These are phyloP conservation scores for Sinelater perroti DNA, from an alignment of 2,888 invertebrate species.

Conservation along the genomic window DNA sequence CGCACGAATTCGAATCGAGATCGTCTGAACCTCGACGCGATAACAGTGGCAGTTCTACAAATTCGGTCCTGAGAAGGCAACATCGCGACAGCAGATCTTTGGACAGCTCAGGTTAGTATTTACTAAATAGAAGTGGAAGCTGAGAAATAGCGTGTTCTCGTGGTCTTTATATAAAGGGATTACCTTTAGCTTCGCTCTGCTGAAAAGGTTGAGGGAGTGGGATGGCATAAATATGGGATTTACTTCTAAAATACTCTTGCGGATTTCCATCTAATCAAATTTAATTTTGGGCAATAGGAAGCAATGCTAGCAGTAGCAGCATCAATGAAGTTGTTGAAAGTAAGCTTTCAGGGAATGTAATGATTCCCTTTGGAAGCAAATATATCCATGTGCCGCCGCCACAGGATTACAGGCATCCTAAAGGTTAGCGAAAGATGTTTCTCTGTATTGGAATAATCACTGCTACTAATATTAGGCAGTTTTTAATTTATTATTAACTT, in stretches of 20 bases:
- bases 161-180: no score
- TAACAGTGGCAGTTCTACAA: slow-evolving; percentile 48
- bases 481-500: slow-evolving; percentile 18
- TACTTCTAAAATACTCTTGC: no score
- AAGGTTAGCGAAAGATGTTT: slow-evolving; percentile 44
- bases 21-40: slow-evolving; percentile 56
- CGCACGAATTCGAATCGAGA: slow-evolving; percentile 76
- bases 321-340: slow-evolving; percentile 56
- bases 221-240: no score
- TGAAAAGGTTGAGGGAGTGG: no score
- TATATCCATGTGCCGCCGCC: slow-evolving; percentile 82
- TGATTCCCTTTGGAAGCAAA: slow-evolving; percentile 80
- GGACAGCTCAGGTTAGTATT: slow-evolving; percentile 63
- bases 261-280: slow-evolving; percentile 8
- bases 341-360: slow-evolving; percentile 75
- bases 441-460: slow-evolving; percentile 11
- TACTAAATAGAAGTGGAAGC: no score
- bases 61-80: slow-evolving; percentile 49
- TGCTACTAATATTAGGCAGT: slow-evolving; percentile 15
- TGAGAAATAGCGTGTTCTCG: no score
- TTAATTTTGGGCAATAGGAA: slow-evolving; percentile 55
- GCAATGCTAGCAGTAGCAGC: slow-evolving; percentile 64
- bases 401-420: slow-evolving; percentile 64
- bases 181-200: no score
- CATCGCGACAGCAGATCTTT: slow-evolving; percentile 65